Conservation (phyloP, 1,140 invertebrate species). For the Apocrypta bakeri region DNA sequence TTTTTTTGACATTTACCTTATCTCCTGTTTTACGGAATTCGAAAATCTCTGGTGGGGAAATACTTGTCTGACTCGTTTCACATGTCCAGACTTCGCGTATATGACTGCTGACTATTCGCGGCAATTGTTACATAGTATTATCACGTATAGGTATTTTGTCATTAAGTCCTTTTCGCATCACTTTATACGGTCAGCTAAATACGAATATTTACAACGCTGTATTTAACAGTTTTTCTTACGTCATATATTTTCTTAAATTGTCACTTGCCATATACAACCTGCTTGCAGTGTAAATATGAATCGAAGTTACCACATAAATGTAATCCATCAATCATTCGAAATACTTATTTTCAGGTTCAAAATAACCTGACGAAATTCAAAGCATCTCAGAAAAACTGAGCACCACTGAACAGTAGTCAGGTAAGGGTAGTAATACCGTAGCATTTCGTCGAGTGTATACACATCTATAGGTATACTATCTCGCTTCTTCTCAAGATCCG, state of each 20-base stretch:
- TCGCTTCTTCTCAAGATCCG: neutral
- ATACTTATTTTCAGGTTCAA: neutral
- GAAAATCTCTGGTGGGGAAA: too few species aligned
- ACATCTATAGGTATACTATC: neutral
- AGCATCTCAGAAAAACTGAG: slow-evolving; percentile 45
- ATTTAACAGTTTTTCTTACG: too few species aligned
- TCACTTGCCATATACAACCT: neutral
- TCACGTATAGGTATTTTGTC: neutral
- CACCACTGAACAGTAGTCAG: slow-evolving; percentile 54
- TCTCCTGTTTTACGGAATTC: too few species aligned
- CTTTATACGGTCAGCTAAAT: neutral
- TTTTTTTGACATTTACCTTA: too few species aligned
- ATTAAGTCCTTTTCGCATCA: neutral
- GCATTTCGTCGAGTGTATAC: slow-evolving; percentile 46
- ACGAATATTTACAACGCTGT: too few species aligned
- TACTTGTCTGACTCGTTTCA: too few species aligned
- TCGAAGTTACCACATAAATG: neutral
- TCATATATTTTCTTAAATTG: too few species aligned
- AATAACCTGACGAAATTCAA: neutral
- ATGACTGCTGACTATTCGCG: too few species aligned
- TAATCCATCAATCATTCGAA: neutral
- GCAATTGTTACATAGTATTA: neutral
- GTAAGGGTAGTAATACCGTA: slow-evolving; percentile 50
- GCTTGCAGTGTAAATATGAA: neutral
- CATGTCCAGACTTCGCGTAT: too few species aligned